These are phyloP conservation scores for Augochlorella aurata DNA, from an alignment of 2,888 invertebrate species.

Conservation along the genomic window DNA sequence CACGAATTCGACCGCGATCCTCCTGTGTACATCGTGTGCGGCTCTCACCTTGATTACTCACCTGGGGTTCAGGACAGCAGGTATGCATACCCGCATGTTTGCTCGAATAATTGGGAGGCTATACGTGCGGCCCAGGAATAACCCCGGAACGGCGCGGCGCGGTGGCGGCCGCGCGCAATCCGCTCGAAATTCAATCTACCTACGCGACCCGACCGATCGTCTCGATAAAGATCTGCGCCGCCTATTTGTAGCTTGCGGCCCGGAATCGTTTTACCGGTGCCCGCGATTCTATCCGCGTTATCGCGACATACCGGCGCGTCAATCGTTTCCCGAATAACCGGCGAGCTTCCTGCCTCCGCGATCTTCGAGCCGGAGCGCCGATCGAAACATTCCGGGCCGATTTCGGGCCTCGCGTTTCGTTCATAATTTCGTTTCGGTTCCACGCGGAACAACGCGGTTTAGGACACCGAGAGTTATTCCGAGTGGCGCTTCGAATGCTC, in stretches of 20 bases:
- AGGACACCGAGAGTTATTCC: too few relatives aligned
- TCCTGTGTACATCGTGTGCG: conserved; percentile 56
- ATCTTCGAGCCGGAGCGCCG: neutral
- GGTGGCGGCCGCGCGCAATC: conserved; percentile 29
- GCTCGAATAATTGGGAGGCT: conserved; percentile 70
- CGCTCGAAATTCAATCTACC: conserved; percentile 67
- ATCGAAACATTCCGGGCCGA: neutral
- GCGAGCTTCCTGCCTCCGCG: neutral
- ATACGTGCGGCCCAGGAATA: conserved; percentile 56
- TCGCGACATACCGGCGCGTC: neutral
- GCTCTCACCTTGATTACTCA: conserved; percentile 72
- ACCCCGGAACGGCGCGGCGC: conserved; percentile 36
- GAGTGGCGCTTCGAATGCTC: too few relatives aligned
- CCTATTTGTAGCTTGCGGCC: conserved; percentile 52
- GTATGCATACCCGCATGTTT: conserved; percentile 72
- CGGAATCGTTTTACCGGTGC: conserved; percentile 51
- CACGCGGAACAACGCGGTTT: too few relatives aligned
- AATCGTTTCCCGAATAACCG: conserved; percentile 2
- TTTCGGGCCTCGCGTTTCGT: neutral
- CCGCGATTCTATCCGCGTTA: conserved; percentile 11
- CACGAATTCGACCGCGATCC: conserved; percentile 58
- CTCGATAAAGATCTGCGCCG: conserved; percentile 63
- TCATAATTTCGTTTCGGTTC: too few relatives aligned
- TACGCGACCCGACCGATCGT: conserved; percentile 51
- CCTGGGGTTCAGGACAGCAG: conserved; percentile 67